A percentile compares a stretch with the other conserved stretches of the same genome.
phyloP scores from a whole-genome alignment of 2,888 invertebrate species.

The Rhagonycha fulva region DNA sequence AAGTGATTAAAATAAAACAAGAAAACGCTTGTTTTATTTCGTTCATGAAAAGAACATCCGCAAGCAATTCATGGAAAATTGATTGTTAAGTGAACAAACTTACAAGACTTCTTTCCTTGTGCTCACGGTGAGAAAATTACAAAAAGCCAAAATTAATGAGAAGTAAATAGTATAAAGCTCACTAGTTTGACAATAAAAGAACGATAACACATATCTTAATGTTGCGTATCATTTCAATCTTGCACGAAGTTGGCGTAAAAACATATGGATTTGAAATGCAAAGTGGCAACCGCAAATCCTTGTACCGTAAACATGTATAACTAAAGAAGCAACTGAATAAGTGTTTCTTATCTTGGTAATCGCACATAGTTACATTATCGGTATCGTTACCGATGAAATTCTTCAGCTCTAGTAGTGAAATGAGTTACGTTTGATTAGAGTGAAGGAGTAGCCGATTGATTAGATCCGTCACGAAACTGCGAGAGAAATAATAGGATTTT shows the following conservation, averaged over 20 bases:
- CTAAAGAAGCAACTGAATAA: conserved; percentile 44
- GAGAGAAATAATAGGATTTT: too few relatives aligned
- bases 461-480: not conserved
- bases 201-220: conserved; percentile 52
- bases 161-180: conserved; percentile 36
- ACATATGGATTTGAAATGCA: conserved; percentile 52
- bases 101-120: not conserved
- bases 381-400: conserved; percentile 29
- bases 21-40: too few relatives aligned
- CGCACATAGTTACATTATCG: conserved; percentile 46
- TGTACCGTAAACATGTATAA: conserved; percentile 49
- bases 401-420: not conserved
- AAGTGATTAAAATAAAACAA: too few relatives aligned
- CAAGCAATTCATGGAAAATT: too few relatives aligned
- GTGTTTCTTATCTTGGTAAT: conserved; percentile 46
- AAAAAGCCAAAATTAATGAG: conserved; percentile 22
- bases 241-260: conserved; percentile 52
- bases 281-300: conserved; percentile 46
- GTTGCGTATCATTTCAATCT: conserved; percentile 52
- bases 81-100: not conserved
- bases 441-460: not conserved
- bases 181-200: conserved; percentile 47
- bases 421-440: not conserved
- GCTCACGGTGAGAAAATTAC: conserved; percentile 4
- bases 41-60: too few relatives aligned